These are phyloP conservation scores for Uropsilus gracilis DNA, from an alignment of 2,113 vertebrate species.

Conservation along the genomic window DNA sequence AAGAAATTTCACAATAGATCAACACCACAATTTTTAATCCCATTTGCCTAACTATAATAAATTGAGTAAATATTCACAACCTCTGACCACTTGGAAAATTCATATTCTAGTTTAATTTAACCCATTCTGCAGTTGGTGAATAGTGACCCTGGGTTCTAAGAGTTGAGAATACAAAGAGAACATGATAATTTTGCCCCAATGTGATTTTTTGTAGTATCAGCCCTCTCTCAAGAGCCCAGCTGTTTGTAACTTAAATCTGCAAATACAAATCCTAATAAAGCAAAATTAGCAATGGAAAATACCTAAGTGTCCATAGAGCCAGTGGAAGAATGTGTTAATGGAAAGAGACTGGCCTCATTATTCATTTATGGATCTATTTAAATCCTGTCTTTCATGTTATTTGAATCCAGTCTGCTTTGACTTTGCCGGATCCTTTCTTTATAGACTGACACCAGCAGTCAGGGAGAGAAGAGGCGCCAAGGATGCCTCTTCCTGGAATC, in stretches of 20 bases:
- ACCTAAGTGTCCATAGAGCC: neutral
- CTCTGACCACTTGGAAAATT: conserved; percentile 22
- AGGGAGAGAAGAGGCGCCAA: neutral
- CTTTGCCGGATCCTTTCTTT: conserved; percentile 13
- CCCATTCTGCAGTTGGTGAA: neutral
- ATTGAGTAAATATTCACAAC: conserved; percentile 12
- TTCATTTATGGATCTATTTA: conserved; percentile 49
- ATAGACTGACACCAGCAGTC: neutral
- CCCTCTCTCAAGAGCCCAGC: neutral
- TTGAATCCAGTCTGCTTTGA: conserved; percentile 42
- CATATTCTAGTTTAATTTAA: neutral
- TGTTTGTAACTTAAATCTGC: conserved; percentile 26
- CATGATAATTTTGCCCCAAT: neutral
- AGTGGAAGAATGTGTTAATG: neutral
- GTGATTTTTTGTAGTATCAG: neutral
- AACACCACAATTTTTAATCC: conserved; percentile 12
- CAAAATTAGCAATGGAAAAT: conserved; percentile 51
- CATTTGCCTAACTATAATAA: conserved; percentile 11
- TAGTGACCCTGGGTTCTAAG: neutral
- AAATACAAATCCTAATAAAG: conserved; percentile 23
- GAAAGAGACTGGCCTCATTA: conserved; percentile 21
- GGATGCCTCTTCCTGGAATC: neutral
- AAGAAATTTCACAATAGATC: neutral
- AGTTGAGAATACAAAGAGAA: neutral
- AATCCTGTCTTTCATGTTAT: neutral